phyloP scores from a whole-genome alignment of 2,888 invertebrate species.

The Pherbina coryleti region DNA sequence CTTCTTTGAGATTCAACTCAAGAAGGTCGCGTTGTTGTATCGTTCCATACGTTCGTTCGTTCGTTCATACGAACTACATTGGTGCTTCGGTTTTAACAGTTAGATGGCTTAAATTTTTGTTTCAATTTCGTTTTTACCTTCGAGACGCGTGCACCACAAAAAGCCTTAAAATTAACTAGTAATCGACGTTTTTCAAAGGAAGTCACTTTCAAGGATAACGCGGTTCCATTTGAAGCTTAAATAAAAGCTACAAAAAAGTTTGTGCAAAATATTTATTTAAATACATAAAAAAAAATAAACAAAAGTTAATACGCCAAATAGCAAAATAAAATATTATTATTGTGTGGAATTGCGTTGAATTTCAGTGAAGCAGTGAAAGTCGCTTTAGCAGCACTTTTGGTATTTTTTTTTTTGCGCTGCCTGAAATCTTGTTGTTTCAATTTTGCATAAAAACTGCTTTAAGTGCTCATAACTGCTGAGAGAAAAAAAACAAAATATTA shows the following conservation, averaged over 20 bases:
- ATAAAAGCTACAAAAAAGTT: neutral
- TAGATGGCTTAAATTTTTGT: conserved; percentile 31
- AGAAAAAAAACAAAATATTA: neutral
- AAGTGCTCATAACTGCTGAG: neutral
- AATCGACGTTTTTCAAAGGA: neutral
- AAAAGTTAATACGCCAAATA: neutral
- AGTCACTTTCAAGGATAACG: neutral
- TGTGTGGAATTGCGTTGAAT: neutral
- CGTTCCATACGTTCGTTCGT: conserved; percentile 35
- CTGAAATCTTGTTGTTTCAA: neutral
- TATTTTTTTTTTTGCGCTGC: conserved; percentile 4
- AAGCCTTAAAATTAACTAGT: neutral
- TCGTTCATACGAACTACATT: neutral
- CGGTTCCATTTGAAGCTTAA: neutral
- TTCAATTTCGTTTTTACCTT: conserved; percentile 43
- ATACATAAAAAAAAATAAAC: neutral
- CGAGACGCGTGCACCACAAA: conserved; percentile 40
- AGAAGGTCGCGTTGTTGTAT: conserved; percentile 65
- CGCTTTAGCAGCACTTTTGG: neutral
- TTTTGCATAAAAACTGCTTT: neutral
- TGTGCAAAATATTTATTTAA: neutral
- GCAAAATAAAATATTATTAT: neutral
- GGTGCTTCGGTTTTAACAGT: conserved; percentile 44
- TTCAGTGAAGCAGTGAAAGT: conserved; percentile 22
- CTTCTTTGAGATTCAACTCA: conserved; percentile 70